These are phyloP conservation scores for Drosophila recens DNA, from an alignment of 2,888 invertebrate species.

Conservation along the genomic window DNA sequence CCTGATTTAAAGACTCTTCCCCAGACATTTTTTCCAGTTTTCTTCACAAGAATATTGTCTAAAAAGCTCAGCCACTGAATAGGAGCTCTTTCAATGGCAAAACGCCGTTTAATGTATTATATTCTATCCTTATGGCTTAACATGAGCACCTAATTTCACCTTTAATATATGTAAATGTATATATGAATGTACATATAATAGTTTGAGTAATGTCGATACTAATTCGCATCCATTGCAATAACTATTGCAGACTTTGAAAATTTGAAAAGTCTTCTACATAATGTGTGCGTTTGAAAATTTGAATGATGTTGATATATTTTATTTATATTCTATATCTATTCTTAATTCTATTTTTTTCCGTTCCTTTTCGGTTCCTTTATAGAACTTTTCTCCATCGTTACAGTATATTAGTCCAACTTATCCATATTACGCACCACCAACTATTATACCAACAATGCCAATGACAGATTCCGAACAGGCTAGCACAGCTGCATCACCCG, in stretches of 20 bases:
- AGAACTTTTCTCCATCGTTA: conserved; percentile 85
- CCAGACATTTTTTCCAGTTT: too few relatives aligned
- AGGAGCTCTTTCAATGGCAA: too few relatives aligned
- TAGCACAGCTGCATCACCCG: conserved; percentile 95
- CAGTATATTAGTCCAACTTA: conserved; percentile 93
- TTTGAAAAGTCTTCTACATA: not conserved
- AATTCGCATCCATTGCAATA: conserved; percentile 4
- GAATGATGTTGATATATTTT: conserved; percentile 45
- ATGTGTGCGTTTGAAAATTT: conserved; percentile 31
- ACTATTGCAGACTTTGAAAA: not conserved
- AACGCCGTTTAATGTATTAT: too few relatives aligned
- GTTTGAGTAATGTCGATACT: conserved; percentile 14
- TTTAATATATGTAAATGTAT: not conserved
- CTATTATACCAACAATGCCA: conserved; percentile 93
- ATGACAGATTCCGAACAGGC: conserved; percentile 93
- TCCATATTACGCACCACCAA: conserved; percentile 91
- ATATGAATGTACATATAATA: conserved; percentile 2
- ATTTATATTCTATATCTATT: conserved; percentile 55
- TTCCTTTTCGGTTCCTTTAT: conserved; percentile 79
- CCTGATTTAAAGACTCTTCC: too few relatives aligned
- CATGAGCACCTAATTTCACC: too few relatives aligned
- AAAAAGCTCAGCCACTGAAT: too few relatives aligned
- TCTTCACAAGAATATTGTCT: too few relatives aligned
- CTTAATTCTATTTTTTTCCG: conserved; percentile 56
- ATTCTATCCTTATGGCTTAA: too few relatives aligned